Conservation (phyloP, 1,140 invertebrate species). For the Copidosoma floridanum region DNA sequence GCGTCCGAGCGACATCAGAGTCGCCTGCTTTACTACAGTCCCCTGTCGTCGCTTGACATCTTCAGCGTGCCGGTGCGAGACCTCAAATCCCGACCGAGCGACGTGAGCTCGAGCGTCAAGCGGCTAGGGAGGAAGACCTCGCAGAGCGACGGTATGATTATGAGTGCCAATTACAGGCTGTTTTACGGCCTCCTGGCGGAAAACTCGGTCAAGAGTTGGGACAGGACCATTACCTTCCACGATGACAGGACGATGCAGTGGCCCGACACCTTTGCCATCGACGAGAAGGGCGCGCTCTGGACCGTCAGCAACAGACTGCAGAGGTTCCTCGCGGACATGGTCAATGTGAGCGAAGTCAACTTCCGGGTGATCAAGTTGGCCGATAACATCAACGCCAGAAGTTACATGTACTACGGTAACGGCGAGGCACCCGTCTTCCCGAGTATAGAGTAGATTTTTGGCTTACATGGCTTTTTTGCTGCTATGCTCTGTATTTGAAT, state of each 20-base stretch:
- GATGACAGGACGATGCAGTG: slow-evolving; percentile 64
- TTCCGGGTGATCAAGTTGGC: slow-evolving; percentile 55
- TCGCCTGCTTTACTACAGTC: slow-evolving; percentile 64
- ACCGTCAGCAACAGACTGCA: slow-evolving; percentile 62
- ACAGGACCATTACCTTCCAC: slow-evolving; percentile 58
- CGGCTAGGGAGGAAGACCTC: slow-evolving; percentile 59
- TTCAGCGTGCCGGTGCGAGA: slow-evolving; percentile 62
- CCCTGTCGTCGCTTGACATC: slow-evolving; percentile 63
- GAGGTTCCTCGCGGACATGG: slow-evolving; percentile 57
- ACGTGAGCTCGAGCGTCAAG: slow-evolving; percentile 47
- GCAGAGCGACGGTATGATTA: slow-evolving; percentile 65
- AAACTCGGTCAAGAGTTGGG: slow-evolving; percentile 64
- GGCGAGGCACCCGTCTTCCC: slow-evolving; percentile 33
- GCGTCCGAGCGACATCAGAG: slow-evolving; percentile 45
- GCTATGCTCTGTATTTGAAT: too few species aligned
- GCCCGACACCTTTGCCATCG: slow-evolving; percentile 66
- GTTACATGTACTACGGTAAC: slow-evolving; percentile 59
- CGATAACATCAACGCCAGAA: slow-evolving; percentile 55
- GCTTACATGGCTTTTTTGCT: too few species aligned
- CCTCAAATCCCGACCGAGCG: slow-evolving; percentile 54
- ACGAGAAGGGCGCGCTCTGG: slow-evolving; percentile 61
- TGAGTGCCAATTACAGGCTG: slow-evolving; percentile 63
- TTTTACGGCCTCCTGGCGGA: slow-evolving; percentile 63
- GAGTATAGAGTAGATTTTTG: slow-evolving; percentile 23
- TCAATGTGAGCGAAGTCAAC: slow-evolving; percentile 57